Percentiles rank a stretch among this genome's conserved stretches.
These are phyloP conservation scores for Drosophila cognata DNA, from an alignment of 2,888 invertebrate species.

Conservation along the genomic window DNA sequence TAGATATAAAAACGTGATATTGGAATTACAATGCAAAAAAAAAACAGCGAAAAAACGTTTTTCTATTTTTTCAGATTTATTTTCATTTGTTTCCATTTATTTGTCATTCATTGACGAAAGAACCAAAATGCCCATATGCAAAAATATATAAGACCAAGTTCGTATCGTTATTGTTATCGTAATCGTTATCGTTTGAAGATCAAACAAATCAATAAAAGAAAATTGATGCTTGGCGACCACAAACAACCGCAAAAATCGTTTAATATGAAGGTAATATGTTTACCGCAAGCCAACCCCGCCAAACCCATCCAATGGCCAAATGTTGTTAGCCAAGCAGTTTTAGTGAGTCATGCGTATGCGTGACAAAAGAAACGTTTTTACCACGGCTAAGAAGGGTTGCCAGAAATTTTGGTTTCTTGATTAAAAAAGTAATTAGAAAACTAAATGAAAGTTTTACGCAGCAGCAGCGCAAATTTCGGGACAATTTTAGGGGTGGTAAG, in stretches of 20 bases:
- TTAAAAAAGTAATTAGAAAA: slow-evolving; percentile 82
- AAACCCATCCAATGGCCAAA: neutral
- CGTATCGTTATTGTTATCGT: no score
- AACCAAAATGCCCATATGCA: neutral
- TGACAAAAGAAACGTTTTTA: slow-evolving; percentile 13
- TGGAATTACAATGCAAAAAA: neutral
- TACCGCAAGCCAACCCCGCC: neutral
- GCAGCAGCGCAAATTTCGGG: slow-evolving; percentile 17
- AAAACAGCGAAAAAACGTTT: no score
- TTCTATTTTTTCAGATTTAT: neutral
- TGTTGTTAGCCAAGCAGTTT: slow-evolving; percentile 13
- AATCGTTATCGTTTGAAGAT: neutral
- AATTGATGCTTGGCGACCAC: neutral
- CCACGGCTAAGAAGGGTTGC: slow-evolving; percentile 29
- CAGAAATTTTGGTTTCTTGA: slow-evolving; percentile 79
- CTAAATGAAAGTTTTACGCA: slow-evolving; percentile 81
- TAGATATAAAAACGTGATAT: neutral
- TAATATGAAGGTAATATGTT: neutral
- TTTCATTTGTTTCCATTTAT: neutral
- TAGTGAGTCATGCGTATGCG: slow-evolving; percentile 22
- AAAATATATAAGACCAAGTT: neutral
- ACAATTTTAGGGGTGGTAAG: neutral
- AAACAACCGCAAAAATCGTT: neutral
- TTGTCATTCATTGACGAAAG: neutral
- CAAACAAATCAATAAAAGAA: neutral